phyloP scores from a whole-genome alignment of 2,113 vertebrate species.

The Corythornis madagascariensis region DNA sequence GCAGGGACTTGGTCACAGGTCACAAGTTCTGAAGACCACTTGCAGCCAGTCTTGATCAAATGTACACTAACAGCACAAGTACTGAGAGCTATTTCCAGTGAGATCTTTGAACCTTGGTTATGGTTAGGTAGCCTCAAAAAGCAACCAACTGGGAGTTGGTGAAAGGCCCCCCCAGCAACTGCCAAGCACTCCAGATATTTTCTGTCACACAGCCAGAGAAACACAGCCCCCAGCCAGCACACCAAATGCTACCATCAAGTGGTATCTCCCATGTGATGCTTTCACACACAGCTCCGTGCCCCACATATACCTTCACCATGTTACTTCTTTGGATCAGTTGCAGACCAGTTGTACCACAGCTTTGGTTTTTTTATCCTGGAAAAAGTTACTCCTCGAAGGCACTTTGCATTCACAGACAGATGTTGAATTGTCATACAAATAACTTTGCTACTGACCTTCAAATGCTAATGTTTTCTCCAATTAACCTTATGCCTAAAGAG shows the following conservation, averaged over 20 bases:
- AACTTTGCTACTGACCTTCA: neutral
- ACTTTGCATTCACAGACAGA: neutral
- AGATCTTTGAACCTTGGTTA: slow-evolving; percentile 23
- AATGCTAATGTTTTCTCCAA: neutral
- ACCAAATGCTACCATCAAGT: accelerated
- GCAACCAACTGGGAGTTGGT: accelerated
- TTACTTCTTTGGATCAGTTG: neutral
- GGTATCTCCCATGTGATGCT: accelerated
- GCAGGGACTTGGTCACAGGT: neutral
- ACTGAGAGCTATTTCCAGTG: neutral
- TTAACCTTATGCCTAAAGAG: neutral
- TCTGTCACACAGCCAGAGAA: accelerated
- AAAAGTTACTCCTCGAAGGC: neutral
- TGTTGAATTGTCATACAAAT: neutral
- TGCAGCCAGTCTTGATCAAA: neutral
- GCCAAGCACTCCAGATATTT: accelerated
- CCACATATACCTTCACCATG: accelerated
- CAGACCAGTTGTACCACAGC: neutral
- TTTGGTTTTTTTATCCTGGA: neutral
- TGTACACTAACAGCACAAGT: neutral
- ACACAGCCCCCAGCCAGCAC: neutral
- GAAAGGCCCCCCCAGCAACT: neutral
- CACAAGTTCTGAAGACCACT: neutral
- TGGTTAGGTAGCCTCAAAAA: neutral
- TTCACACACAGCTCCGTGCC: accelerated